Evolutionary conservation across 2,113 vertebrate genomes (phyloP).

Genomic region (Apaloderma vittatum): DNA sequence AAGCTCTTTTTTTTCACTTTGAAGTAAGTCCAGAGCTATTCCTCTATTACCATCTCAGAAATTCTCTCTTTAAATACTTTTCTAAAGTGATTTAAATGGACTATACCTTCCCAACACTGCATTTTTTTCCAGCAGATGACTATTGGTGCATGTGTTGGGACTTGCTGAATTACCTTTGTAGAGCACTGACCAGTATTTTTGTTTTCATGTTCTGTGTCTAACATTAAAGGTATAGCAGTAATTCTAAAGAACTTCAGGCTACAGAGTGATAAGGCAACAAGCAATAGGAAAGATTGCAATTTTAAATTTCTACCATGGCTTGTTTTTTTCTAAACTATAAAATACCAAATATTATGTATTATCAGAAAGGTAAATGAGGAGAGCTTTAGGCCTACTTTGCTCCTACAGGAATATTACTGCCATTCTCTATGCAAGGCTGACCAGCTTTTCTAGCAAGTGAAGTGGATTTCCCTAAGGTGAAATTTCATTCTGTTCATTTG

Average conservation of each 20-base stretch:
- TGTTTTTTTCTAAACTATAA: not conserved
- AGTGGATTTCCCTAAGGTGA: conserved; percentile 7
- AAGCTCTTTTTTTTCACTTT: not conserved
- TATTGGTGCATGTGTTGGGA: not conserved
- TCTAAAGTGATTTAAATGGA: not conserved
- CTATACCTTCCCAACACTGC: not conserved
- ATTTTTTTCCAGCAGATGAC: not conserved
- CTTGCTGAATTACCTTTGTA: not conserved
- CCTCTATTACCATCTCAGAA: not conserved
- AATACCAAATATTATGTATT: not conserved
- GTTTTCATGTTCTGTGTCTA: not conserved
- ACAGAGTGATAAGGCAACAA: not conserved
- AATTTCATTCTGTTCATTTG: not conserved
- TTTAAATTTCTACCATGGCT: not conserved
- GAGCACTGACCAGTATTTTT: not conserved
- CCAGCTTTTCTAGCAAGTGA: not conserved
- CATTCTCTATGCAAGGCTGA: conserved; percentile 10
- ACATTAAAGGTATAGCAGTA: not conserved
- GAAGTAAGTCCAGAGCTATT: not conserved
- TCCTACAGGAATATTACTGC: not conserved
- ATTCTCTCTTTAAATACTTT: not conserved
- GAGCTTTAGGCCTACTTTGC: not conserved
- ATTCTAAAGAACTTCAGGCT: not conserved
- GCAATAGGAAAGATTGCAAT: not conserved
- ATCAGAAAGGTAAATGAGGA: not conserved